A percentile compares a stretch with the other conserved stretches of the same genome.
phyloP scores from a whole-genome alignment of 2,888 invertebrate genomes.

The Rhaphigaster nebulosa region DNA sequence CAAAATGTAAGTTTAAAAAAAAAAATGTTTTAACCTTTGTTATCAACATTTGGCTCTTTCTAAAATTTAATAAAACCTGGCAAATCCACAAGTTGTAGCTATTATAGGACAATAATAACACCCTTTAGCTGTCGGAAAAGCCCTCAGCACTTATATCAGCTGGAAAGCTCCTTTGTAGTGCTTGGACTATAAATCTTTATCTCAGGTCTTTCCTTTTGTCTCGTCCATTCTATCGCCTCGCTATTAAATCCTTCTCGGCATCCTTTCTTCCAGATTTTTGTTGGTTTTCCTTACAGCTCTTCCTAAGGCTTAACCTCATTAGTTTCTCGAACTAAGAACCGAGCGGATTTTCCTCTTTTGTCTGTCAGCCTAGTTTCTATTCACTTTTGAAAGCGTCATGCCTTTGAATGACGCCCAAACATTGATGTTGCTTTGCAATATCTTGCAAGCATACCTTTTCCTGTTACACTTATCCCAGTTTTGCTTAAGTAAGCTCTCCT shows the following conservation, averaged over 20 bases:
- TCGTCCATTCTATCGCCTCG: background rate
- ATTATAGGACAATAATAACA: background rate
- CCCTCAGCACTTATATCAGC: background rate
- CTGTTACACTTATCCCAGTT: background rate
- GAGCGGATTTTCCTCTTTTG: background rate
- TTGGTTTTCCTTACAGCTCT: constrained; percentile 1
- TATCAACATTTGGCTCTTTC: background rate
- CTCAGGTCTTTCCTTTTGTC: background rate
- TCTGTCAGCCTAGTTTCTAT: background rate
- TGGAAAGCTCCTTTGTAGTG: constrained; percentile 9
- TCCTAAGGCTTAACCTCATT: background rate
- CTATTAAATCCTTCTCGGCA: background rate
- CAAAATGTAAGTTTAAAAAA: background rate
- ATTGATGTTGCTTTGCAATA: background rate
- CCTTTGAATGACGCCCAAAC: background rate
- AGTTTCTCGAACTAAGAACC: background rate
- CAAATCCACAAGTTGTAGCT: constrained; percentile 12
- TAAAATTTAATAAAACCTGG: background rate
- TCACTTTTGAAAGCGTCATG: background rate
- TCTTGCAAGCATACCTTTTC: background rate
- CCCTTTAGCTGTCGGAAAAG: background rate
- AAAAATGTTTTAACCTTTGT: background rate
- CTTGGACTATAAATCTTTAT: constrained; percentile 2
- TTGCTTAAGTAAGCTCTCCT: no score
- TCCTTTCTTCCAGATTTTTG: constrained; percentile 11